Base-by-base conservation (phyloP, 2,888 invertebrate genomes). In the Geotrupes spiniger region DNA sequence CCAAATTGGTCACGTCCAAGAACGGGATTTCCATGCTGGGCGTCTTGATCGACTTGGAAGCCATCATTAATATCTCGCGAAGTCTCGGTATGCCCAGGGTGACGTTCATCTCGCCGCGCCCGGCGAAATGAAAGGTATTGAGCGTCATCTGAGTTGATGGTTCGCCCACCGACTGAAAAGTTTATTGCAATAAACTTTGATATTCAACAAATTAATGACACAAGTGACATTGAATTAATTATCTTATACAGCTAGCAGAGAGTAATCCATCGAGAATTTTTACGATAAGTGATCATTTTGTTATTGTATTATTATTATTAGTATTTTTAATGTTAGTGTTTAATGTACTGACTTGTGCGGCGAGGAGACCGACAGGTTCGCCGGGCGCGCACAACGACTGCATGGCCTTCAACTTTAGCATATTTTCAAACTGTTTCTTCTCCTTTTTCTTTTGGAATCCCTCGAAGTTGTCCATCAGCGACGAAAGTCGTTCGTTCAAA, bases 111-210 rank as follows among this genome's bases (percentile, higher is more conserved):
- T 99, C 99, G 78, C 98, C 97, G 75, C 97, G 86, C 68, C 99
- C 99, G 63, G 99, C 99, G 72, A 99, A 99, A 70, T 99, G 99
- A 74, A 99, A 99, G 29, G 99, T 99, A 73, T 99, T 99, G 69
- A 99, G 76, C 64, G 99, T 99, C 99, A 99, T 99, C 80, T 99
- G 99, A 49, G 99, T 99, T 1, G 98, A 98, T 0, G 99, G 99
- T 74, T 99, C 99, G 47, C 99, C 99, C 52, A 99, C 89, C 0
- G 96, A 96, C 77, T 71, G 52, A 49, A 66, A 59, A 38, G 43
- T n/a, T n/a, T n/a, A n/a, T n/a, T n/a, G n/a, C n/a, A n/a, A n/a
- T n/a, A n/a, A n/a, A n/a, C n/a, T n/a, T n/a, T 21, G 10, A 28
- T 2, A 28, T n/a, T 10, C 1, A 2, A 28, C 28, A 28, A 9